A percentile compares a stretch with the other conserved stretches of the same genome.
These are phyloP conservation scores for Typhlichthys subterraneus DNA, from an alignment of 2,797 vertebrate species.

Conservation along the genomic window DNA sequence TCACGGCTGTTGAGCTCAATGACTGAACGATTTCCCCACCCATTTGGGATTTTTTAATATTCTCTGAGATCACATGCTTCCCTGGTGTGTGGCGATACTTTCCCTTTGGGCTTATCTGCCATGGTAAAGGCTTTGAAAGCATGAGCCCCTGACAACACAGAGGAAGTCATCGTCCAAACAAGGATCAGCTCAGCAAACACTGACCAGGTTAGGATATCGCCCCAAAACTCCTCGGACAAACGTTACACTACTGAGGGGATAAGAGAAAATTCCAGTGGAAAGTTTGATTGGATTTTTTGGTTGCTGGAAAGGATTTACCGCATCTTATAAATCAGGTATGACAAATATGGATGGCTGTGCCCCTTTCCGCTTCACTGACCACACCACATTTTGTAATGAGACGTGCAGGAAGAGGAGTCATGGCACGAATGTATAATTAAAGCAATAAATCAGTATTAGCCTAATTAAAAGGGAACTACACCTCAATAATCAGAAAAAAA, in stretches of 20 bases:
- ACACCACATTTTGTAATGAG: conserved; percentile 71
- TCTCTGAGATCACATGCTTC: conserved; percentile 70
- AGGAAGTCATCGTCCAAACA: conserved; percentile 82
- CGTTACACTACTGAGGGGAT: conserved; percentile 70
- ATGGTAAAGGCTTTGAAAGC: conserved; percentile 87
- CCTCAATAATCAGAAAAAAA: conserved; percentile 24
- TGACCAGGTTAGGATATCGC: conserved; percentile 77
- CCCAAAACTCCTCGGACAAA: conserved; percentile 75
- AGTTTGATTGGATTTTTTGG: conserved; percentile 83
- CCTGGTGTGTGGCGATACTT: conserved; percentile 74
- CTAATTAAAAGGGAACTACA: conserved; percentile 70
- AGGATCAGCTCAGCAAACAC: conserved; percentile 86
- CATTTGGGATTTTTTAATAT: conserved; percentile 76
- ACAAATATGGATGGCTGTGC: conserved; percentile 79
- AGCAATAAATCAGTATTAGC: conserved; percentile 71
- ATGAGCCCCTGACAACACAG: conserved; percentile 87
- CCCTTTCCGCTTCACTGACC: conserved; percentile 72
- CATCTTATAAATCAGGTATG: conserved; percentile 91
- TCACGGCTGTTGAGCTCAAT: conserved; percentile 80
- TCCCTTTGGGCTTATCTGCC: conserved; percentile 82
- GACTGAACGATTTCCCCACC: conserved; percentile 77
- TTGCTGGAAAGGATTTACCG: conserved; percentile 83
- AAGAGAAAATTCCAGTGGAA: conserved; percentile 71
- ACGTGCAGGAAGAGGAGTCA: conserved; percentile 67
- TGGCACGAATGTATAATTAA: conserved; percentile 67